Conservation (phyloP, 2,888 invertebrate genomes). For the Rhagonycha lutea region DNA sequence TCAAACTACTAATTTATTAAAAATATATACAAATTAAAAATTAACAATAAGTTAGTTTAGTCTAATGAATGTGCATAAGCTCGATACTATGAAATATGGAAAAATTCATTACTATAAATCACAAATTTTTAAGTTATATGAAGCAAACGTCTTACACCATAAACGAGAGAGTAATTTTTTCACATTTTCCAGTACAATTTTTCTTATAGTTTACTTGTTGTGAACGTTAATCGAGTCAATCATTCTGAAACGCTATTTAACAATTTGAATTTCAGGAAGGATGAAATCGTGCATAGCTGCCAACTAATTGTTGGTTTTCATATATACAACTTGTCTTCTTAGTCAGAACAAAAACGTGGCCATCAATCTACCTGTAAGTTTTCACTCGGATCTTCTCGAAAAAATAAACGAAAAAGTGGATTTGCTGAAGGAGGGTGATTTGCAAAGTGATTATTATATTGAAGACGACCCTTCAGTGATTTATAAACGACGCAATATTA, state of each 20-base stretch:
- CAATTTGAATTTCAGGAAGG: constrained; percentile 39
- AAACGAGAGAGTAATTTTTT: not conserved
- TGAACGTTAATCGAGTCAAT: constrained; percentile 2
- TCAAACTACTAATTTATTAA: not conserved
- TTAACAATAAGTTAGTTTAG: not conserved
- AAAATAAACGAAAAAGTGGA: not conserved
- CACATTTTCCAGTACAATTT: not conserved
- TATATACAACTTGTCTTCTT: constrained; percentile 39
- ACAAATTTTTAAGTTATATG: not conserved
- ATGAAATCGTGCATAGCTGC: constrained; percentile 41
- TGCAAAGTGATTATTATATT: not conserved
- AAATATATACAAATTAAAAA: not conserved
- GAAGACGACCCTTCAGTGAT: not conserved
- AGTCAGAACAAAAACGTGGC: constrained; percentile 26
- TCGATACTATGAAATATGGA: not conserved
- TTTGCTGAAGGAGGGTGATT: not conserved
- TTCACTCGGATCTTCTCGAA: not conserved
- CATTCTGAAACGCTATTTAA: constrained; percentile 20
- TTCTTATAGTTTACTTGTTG: not conserved
- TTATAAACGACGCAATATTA: not conserved
- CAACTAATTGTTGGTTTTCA: constrained; percentile 33
- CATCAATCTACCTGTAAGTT: constrained; percentile 1
- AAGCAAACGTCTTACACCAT: not conserved
- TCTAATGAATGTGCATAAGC: not conserved
- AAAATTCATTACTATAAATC: not conserved